Conservation (phyloP, 2,888 invertebrate species). For the Nephrotoma flavescens region DNA sequence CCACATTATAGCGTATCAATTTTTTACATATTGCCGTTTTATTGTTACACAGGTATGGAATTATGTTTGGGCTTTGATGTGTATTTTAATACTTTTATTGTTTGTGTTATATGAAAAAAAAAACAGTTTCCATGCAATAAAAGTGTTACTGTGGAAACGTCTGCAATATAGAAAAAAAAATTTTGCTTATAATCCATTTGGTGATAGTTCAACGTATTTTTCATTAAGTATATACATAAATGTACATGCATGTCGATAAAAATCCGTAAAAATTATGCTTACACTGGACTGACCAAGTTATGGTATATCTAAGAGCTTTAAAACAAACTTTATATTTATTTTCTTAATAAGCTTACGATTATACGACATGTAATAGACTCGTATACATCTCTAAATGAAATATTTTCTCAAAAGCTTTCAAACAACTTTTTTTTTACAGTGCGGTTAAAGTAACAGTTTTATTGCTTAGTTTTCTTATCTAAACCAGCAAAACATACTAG, state of each 20-base stretch:
- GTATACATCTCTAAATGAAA: background rate
- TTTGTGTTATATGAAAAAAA: no score
- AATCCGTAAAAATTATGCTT: background rate
- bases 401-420: background rate
- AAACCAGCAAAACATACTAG: background rate
- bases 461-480: background rate
- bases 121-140: no score
- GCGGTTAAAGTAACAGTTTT: background rate
- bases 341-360: background rate
- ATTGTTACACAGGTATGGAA: no score
- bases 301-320: background rate
- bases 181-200: no score
- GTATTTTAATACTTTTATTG: no score
- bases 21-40: no score
- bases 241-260: background rate
- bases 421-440: background rate
- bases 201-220: no score
- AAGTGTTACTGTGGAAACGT: no score
- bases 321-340: background rate
- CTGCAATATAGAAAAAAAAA: no score
- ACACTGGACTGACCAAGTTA: background rate
- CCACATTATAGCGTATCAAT: no score
- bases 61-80: no score
- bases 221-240: background rate
- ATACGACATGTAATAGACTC: background rate